Base-by-base conservation (phyloP, 2,113 vertebrate genomes). In the Numida meleagris region DNA sequence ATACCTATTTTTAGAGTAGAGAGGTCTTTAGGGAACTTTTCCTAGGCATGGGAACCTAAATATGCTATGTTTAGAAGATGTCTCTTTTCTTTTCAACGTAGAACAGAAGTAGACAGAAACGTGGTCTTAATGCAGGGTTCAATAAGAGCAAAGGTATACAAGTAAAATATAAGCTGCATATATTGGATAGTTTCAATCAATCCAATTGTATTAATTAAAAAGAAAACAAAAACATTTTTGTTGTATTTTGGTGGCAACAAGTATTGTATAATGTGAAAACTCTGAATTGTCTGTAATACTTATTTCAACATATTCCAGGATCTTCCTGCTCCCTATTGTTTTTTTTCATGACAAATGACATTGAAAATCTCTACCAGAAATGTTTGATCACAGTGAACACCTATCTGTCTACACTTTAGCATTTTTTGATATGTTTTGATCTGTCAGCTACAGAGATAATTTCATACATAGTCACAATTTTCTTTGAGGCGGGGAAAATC, bases 171-270 rank as follows among this genome's bases (percentile, higher is more conserved):
- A 68, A 72, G 2, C 5, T 51, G 7, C 18, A 6, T 51, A 4
- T 42, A 18, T 79, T 7, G 75, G 24, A 34, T 76, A 10, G n/a
- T 24, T 90, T 25, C 14, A 80, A 80, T 59, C 14, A 68, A 33
- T 57, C 25, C 3, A 13, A 40, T 2, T 2, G 6, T 11, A 53
- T 33, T 10, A 9, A 53, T 43, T 43, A 3, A 0, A 0, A 25
- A 65, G 68, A 72, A 0, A 33, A 63, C 74, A 80, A 36, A 10
- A 6, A 55, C 45, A 42, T 42, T 29, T 79, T 48, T 73, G 0
- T 5, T 66, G 0, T 53, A 53, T 53, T 29, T 53, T 53, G 51
- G 15, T 31, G 1, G 72, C 20, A 65, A 34, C 9, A 73, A 51
- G 7, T 33, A 7, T 40, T 66, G 10, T 27, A 11, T 45, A 59